Evolutionary conservation across 2,797 vertebrate species (phyloP), one percentile per base, ranked within the genome.

Genomic region (Cephalopachus bancanus): DNA sequence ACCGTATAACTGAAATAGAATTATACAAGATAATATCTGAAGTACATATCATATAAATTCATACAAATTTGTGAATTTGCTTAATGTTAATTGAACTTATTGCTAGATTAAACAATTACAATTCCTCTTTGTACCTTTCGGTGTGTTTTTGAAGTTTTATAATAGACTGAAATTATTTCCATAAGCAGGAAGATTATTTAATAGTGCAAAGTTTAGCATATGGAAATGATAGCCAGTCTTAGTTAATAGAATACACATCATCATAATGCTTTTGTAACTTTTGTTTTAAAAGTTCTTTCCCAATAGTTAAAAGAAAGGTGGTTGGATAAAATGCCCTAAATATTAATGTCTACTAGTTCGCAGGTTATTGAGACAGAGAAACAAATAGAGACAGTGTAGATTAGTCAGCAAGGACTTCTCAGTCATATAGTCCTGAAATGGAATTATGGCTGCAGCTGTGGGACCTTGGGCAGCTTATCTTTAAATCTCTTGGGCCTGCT

Each of bases 1-100:
- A 44, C 26, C 83, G 3, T 71, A 2, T 64, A 90, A 89, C 30
- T 87, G 74, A 92, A 92, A 64, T 37, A 81, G 65, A 85, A 53
- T 71, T 55, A 49, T 20, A 22, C 3, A 92, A 83, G 89, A 65
- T 91, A 81, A 69, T 86, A 69, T 59, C 37, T 75, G n/a, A n/a
- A 26, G 14, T 37, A 72, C 62, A 33, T 90, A 1, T 53, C 87
- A 2, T n/a, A 55, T 33, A 78, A 83, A 59, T 72, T 89, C 3
- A 60, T 83, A 80, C 49, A 94, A 80, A 72, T 80, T 17, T 92
- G 53, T 62, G 24, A 57, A 75, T 88, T 78, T 88, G 60, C 37
- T 91, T 84, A 30, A 59, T 92, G 9, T 75, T 83, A 83, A 67
- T 92, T 93, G 20, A 69, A 83, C 87, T 67, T 85, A 49, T 94